Base-by-base conservation (phyloP, 2,113 vertebrate species). In the Gasterosteus nipponicus region DNA sequence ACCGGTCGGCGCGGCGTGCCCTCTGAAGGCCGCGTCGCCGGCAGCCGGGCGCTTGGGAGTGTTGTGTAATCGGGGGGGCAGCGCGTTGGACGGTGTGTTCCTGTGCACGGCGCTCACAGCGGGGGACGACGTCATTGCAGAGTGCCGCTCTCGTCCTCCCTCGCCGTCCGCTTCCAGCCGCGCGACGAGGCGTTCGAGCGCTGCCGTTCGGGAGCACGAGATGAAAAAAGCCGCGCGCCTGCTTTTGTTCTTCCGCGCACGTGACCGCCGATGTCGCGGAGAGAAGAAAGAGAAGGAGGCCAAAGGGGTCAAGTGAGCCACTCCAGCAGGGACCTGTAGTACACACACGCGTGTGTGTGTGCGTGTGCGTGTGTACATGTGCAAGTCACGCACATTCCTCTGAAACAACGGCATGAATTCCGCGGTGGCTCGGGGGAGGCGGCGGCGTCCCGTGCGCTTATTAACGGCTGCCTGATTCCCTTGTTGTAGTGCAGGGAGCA, bases 381-480 rank as follows among this genome's bases (percentile, higher is more conserved):
- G 89, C 58, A 60, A 69, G 78, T 85, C 84, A 84, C 79, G 81
- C 89, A 88, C 77, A 85, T 86, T 82, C 86, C 76, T 77, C 69
- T 83, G 86, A 87, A 86, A 85, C 84, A 86, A 81, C 73, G 73
- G 78, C 62, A 85, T 47, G 83, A 85, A 91, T 91, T 90, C 90
- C 88, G 59, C 83, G 58, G 81, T 76, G 86, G 85, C 77, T 73
- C 59, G 5, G 78, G 41, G 51, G 60, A 63, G 78, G 78, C 64
- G 83, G 86, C 75, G 64, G 81, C 82, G 87, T 89, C 89, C 85
- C 88, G 83, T 87, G 68, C 57, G 79, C 69, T 91, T 92, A 93
- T 88, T 91, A 86, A 93, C 73, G 81, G 68, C 56, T 86, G 81
- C 56, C 26, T 89, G 91, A 70, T 68, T 87, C 89, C 51, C 79